Evolutionary conservation across 2,113 vertebrate genomes (phyloP).

Genomic region (Oreochromis aureus): DNA sequence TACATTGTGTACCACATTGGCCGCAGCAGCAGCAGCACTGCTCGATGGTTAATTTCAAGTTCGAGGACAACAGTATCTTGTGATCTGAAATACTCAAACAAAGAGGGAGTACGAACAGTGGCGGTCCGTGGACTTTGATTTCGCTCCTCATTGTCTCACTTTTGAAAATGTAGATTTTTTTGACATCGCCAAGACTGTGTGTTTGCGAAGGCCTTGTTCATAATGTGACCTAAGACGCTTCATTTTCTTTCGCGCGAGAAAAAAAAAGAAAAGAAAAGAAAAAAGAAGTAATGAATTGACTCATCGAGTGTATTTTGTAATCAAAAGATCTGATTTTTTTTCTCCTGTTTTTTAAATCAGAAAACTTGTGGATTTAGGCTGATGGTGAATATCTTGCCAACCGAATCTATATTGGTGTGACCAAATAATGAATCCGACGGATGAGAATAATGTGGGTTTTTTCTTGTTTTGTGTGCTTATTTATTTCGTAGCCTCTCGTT

Average conservation of each 20-base stretch:
- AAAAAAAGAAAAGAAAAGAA: background rate
- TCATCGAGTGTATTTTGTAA: slow-evolving; percentile 56
- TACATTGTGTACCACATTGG: slow-evolving; percentile 43
- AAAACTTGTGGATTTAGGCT: background rate
- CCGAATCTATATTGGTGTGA: slow-evolving; percentile 60
- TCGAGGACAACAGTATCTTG: slow-evolving; percentile 55
- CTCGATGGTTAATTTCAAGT: slow-evolving; percentile 68
- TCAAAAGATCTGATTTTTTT: slow-evolving; percentile 35
- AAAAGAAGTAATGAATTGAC: slow-evolving; percentile 31
- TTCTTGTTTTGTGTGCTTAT: slow-evolving; percentile 54
- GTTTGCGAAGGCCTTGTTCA: slow-evolving; percentile 18
- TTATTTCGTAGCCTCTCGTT: slow-evolving; percentile 67
- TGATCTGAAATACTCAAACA: slow-evolving; percentile 13
- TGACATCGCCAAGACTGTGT: slow-evolving; percentile 1
- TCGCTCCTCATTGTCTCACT: background rate
- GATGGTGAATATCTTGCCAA: background rate
- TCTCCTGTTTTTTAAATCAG: slow-evolving; percentile 36
- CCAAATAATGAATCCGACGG: slow-evolving; percentile 55
- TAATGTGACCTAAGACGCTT: slow-evolving; percentile 23
- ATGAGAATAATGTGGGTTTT: slow-evolving; percentile 43
- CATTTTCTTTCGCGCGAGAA: background rate
- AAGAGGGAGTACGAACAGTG: slow-evolving; percentile 38
- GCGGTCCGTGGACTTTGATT: slow-evolving; percentile 2
- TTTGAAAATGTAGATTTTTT: background rate
- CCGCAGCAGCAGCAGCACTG: slow-evolving; percentile 24